A percentile compares a stretch with the other conserved stretches of the same genome.
These are phyloP conservation scores for Sinocyclocheilus maitianheensis DNA, from an alignment of 2,113 vertebrate genomes.

Conservation along the genomic window DNA sequence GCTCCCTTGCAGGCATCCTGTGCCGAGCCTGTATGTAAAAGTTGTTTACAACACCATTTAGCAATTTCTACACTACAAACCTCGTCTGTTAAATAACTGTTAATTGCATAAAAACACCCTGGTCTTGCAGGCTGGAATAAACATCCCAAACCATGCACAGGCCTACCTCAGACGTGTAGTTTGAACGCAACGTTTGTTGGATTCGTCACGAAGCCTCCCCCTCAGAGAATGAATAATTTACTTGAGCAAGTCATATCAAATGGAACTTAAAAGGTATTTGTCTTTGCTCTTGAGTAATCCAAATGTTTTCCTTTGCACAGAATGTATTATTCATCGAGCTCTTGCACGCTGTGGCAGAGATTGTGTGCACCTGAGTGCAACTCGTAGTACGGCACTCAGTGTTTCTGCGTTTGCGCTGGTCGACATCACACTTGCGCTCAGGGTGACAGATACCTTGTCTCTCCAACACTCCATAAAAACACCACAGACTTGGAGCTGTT, in stretches of 20 bases:
- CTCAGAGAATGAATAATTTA: constrained; percentile 57
- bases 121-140: background rate
- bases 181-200: constrained; percentile 19
- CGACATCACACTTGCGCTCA: constrained; percentile 55
- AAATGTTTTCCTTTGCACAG: constrained; percentile 66
- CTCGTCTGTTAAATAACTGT: background rate
- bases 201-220: constrained; percentile 27
- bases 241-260: constrained; percentile 63
- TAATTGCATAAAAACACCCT: background rate
- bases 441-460: constrained; percentile 55
- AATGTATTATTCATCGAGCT: constrained; percentile 72
- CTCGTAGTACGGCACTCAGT: constrained; percentile 42
- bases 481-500: background rate
- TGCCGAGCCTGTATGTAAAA: background rate
- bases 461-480: constrained; percentile 45
- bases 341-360: constrained; percentile 68
- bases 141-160: background rate
- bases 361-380: constrained; percentile 68
- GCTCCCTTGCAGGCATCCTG: constrained; percentile 32
- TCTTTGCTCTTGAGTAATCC: constrained; percentile 68
- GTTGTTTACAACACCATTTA: constrained; percentile 9
- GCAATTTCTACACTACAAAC: background rate
- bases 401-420: constrained; percentile 30
- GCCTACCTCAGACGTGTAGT: constrained; percentile 1
- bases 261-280: constrained; percentile 72